Evolutionary conservation across 2,797 vertebrate genomes (phyloP), one percentile per base, ranked within the genome.

Genomic region (Uromys caudimaculatus): DNA sequence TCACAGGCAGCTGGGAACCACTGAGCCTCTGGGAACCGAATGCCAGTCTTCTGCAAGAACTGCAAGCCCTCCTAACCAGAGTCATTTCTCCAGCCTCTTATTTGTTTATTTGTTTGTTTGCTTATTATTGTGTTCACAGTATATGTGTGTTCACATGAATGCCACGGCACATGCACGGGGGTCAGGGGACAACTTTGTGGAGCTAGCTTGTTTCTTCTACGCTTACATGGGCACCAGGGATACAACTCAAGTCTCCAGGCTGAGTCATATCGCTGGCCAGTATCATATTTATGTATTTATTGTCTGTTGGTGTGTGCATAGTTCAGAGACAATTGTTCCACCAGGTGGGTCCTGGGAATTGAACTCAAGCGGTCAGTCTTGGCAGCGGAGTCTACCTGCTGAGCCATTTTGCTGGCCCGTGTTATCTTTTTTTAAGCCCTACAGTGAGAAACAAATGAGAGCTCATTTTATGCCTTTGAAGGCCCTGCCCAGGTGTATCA

Each of bases 371-470:
- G 17, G 1, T 58, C 52, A 44, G n/a, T 29, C n/a, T 75, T 75
- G 23, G 52, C 24, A 38, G 38, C 27, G 13, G 14, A 4, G 24
- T 16, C 69, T 44, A 56, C 52, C 52, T 4, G 4, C 17, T 23
- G 52, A 75, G 52, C 27, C 11, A 5, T 23, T 27, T 58, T 89
- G 27, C 38, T 47, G 12, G 41, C 14, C 23, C 38, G 35, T 52
- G 35, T 52, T 77, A 47, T 56, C 24, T 71, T 95, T 73, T 73
- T 75, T 54, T 44, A 60, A 69, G 35, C 27, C 76, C 7, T 47
- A 76, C 85, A 27, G n/a, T 44, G 13, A 38, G 52, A 91, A 92
- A 83, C 71, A 62, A 94, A 89, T 2, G 14, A 78, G 82, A 93
- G 47, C 14, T 24, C 38, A 19, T 35, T 91, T 81, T 82, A 71